phyloP scores from a whole-genome alignment of 2,113 vertebrate genomes.

The Puntigrus tetrazona region DNA sequence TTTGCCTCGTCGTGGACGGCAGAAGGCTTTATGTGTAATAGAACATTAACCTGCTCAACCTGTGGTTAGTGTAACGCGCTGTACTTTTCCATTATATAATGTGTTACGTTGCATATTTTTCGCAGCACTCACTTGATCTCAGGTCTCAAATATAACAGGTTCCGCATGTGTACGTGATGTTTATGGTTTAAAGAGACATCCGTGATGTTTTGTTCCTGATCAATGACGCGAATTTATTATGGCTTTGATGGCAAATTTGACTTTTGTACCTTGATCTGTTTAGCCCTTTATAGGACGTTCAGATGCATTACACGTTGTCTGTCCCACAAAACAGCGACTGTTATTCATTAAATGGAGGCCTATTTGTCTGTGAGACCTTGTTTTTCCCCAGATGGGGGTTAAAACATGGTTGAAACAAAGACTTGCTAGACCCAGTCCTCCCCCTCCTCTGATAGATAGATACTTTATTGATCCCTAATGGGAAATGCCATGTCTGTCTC shows the following conservation, averaged over 20 bases:
- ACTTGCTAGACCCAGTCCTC: not conserved
- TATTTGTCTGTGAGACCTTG: not conserved
- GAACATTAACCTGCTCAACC: conserved; percentile 45
- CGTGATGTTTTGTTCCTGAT: not conserved
- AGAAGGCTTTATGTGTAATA: conserved; percentile 19
- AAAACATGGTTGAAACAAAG: conserved; percentile 36
- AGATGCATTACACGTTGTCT: not conserved
- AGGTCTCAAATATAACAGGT: not conserved
- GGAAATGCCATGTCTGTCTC: not conserved
- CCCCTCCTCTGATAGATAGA: not conserved
- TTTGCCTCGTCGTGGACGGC: not conserved
- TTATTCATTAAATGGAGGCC: not conserved
- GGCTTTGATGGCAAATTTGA: not conserved
- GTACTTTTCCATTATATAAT: conserved; percentile 59
- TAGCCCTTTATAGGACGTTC: not conserved
- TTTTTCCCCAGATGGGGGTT: conserved; percentile 1
- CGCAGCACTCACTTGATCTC: not conserved
- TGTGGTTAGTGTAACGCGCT: conserved; percentile 46
- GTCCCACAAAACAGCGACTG: not conserved
- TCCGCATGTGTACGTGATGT: conserved; percentile 18
- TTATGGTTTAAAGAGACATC: not conserved
- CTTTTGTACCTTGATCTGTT: not conserved
- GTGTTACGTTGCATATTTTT: conserved; percentile 49
- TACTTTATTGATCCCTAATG: conserved; percentile 34
- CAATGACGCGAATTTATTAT: not conserved